These are phyloP conservation scores for Schizopygopsis malacanthus DNA, from an alignment of 2,797 vertebrate genomes.

Conservation along the genomic window DNA sequence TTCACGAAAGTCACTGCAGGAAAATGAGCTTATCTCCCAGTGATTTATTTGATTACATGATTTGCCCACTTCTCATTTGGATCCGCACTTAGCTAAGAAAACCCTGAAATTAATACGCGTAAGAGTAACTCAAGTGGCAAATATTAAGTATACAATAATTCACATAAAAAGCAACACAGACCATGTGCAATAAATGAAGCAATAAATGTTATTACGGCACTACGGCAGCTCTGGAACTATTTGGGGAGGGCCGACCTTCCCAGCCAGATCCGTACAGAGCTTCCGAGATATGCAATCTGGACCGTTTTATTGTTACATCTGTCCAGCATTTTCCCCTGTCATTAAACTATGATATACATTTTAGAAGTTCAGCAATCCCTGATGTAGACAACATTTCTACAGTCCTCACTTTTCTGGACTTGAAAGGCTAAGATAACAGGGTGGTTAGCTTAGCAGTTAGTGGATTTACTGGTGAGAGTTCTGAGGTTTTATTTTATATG, in stretches of 20 bases:
- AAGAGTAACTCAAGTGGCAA: conserved; percentile 42
- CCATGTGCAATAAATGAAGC: conserved; percentile 45
- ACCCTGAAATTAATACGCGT: conserved; percentile 31
- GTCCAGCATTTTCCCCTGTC: conserved; percentile 61
- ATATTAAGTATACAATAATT: conserved; percentile 56
- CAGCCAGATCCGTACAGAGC: conserved; percentile 31
- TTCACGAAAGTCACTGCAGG: conserved; percentile 40
- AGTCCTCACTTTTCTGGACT: conserved; percentile 60
- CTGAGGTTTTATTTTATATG: conserved; percentile 75
- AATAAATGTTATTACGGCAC: conserved; percentile 62
- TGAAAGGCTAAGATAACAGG: conserved; percentile 72
- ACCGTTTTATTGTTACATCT: conserved; percentile 69
- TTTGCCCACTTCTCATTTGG: conserved; percentile 42
- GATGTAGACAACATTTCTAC: conserved; percentile 61
- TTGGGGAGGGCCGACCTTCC: not conserved
- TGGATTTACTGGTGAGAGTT: conserved; percentile 76
- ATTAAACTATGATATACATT: conserved; percentile 65
- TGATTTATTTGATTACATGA: conserved; percentile 56
- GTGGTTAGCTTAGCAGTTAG: conserved; percentile 65
- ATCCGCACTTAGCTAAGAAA: conserved; percentile 30
- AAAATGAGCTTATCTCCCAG: conserved; percentile 53
- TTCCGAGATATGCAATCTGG: conserved; percentile 53
- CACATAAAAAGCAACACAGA: conserved; percentile 59
- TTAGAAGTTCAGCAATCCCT: conserved; percentile 64
- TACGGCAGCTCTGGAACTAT: conserved; percentile 56